A percentile compares a stretch with the other conserved stretches of the same genome.
These are phyloP conservation scores for Paguma larvata DNA, from an alignment of 2,797 vertebrate species.

Conservation along the genomic window DNA sequence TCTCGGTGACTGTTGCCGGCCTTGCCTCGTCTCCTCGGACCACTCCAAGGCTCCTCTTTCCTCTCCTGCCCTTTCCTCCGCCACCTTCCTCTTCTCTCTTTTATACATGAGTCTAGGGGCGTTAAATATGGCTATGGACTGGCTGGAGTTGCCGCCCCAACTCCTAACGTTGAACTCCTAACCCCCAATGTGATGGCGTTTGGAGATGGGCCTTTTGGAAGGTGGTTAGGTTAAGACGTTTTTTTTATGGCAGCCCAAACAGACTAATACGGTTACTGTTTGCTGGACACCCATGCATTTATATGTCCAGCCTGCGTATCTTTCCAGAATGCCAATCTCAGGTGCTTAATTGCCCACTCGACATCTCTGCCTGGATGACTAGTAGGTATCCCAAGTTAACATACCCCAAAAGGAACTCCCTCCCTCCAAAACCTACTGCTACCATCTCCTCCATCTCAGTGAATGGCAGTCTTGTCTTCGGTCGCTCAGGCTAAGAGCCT, in stretches of 20 bases:
- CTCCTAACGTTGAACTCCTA: neutral
- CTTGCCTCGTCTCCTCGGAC: neutral
- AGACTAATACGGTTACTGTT: neutral
- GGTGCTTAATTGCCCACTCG: neutral
- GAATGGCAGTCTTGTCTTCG: neutral
- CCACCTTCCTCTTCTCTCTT: neutral
- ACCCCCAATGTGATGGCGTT: neutral
- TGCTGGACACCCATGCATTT: neutral
- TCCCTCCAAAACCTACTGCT: neutral
- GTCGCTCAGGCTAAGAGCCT: neutral
- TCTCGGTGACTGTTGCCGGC: neutral
- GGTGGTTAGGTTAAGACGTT: neutral
- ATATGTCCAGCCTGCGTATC: neutral
- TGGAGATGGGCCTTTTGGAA: neutral
- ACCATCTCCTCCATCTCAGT: neutral
- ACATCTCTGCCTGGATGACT: neutral
- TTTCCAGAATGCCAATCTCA: neutral
- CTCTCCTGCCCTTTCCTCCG: neutral
- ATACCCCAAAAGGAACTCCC: neutral
- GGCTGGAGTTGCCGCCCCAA: neutral
- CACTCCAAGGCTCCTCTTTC: neutral
- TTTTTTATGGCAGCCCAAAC: neutral
- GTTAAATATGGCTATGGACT: neutral
- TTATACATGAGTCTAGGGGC: neutral
- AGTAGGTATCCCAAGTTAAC: neutral